Evolutionary conservation across 2,888 invertebrate species (phyloP), one percentile per base, ranked within the genome.

Genomic region (Prosapia bicincta): DNA sequence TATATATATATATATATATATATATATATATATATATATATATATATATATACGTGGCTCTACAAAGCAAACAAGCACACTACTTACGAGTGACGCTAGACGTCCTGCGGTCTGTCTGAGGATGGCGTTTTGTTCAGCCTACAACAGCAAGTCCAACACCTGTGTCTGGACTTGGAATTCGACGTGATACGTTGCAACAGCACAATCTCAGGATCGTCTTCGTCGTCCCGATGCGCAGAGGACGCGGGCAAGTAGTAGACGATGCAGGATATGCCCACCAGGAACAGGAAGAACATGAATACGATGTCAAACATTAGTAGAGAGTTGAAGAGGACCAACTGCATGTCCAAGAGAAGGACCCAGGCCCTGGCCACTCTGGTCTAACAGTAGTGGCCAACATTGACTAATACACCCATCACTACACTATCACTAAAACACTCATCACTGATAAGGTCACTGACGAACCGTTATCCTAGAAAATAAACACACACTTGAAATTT

Each of bases 231-330:
- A 81, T 83, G 83, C 83, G 83, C 84, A 83, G 86, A 84, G 24
- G 78, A 71, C 82, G 91, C 90, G 54, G 93, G 93, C 86, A 93
- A 89, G 85, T 93, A 94, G 86, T 93, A 93, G 85, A 93, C 92
- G 82, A 93, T 88, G 84, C 93, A 93, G 80, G 93, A 93, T 82
- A 94, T 92, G 81, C 92, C 93, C 83, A 93, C 91, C 85, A 94
- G 90, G 87, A 94, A 93, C 85, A 94, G 88, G 88, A 94, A 93
- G 87, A 93, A 93, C 87, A 93, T 89, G 88, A 94, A 94, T 86
- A 93, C 93, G 86, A 93, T 90, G 88, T 94, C 93, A 89, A 94
- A 94, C 93, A 93, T 93, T 88, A 93, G 90, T 86, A 94, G 89
- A 84, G 93, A 93, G 88, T 93, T 93, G 87, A 93, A 89, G 89